Conservation (phyloP, 2,797 vertebrate genomes). For the Diplodus sargus region DNA sequence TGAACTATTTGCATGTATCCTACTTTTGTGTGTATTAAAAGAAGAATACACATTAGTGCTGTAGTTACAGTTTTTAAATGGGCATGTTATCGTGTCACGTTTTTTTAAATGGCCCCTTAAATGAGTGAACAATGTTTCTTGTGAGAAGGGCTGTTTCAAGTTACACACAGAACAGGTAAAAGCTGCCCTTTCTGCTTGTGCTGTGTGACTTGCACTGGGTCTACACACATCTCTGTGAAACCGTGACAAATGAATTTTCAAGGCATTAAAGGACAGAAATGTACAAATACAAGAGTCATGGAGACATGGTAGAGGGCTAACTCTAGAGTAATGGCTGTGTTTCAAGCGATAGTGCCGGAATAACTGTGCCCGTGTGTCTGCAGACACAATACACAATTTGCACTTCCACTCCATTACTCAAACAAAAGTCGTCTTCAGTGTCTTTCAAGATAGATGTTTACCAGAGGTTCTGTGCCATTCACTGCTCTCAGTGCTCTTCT, state of each 20-base stretch:
- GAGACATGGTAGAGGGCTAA: slow-evolving; percentile 1
- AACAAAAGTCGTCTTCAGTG: not conserved
- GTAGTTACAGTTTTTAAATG: no score
- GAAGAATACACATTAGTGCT: no score
- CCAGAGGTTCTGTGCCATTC: slow-evolving; percentile 2
- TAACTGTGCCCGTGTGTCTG: not conserved
- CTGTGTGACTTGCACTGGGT: no score
- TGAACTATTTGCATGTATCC: no score
- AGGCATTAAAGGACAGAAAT: not conserved
- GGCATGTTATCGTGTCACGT: no score
- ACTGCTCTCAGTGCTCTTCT: not conserved
- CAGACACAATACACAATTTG: not conserved
- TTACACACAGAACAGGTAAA: no score
- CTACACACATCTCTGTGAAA: no score
- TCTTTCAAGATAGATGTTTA: not conserved
- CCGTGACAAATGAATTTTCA: not conserved
- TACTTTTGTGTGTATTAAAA: no score
- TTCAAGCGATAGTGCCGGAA: not conserved
- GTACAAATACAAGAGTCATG: slow-evolving; percentile 4
- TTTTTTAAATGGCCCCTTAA: no score
- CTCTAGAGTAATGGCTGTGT: not conserved
- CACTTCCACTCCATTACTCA: slow-evolving; percentile 6
- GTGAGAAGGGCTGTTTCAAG: no score
- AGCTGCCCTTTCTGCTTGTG: no score
- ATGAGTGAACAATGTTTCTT: no score